Base-by-base conservation (phyloP, 2,888 invertebrate species). In the Nomada ruficornis region DNA sequence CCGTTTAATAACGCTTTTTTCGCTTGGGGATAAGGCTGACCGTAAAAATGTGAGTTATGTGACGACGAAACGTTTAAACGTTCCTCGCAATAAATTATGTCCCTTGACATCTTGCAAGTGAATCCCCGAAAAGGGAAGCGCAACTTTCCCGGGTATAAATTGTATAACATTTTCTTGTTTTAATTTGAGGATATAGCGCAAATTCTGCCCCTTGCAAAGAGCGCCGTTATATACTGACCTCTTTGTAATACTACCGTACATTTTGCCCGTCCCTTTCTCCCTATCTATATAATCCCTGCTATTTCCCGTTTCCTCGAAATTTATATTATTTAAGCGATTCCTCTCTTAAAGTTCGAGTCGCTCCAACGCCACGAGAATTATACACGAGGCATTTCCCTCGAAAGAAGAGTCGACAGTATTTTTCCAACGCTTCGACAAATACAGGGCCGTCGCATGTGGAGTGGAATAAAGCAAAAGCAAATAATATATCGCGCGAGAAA, bases 401-500 rank as follows among this genome's bases (percentile, higher is more conserved):
- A 62, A 62, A 55, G 55, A 63, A 76, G 18, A 5, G 42, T 13
- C 7, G 18, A 10, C 15, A 4, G 20, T 20, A 50, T 47, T 68
- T 69, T 57, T 20, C n/a, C 36, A 50, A 20, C 29, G 23, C 52
- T 64, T 52, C 9, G 57, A 23, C n/a, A 52, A 69, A 63, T 63
- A 55, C 18, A 10, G 7, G 10, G 13, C 15, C 18, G n/a, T 23
- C 36, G 15, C 36, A 13, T n/a, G 11, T 13, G 13, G 13, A 42
- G 26, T 20, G 26, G 44, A 74, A 65, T 77, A 67, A 54, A 65
- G 29, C 9, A 60, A 54, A 18, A 54, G 52, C 52, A 74, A 77
- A 77, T 64, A 72, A 77, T 64, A 72, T 64, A 72, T 50, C 47
- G 42, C 36, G 15, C n/a, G 29, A 13, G 23, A 15, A 36, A 60